Conservation (phyloP, 2,113 vertebrate species). For the Hydrochoerus hydrochaeris region DNA sequence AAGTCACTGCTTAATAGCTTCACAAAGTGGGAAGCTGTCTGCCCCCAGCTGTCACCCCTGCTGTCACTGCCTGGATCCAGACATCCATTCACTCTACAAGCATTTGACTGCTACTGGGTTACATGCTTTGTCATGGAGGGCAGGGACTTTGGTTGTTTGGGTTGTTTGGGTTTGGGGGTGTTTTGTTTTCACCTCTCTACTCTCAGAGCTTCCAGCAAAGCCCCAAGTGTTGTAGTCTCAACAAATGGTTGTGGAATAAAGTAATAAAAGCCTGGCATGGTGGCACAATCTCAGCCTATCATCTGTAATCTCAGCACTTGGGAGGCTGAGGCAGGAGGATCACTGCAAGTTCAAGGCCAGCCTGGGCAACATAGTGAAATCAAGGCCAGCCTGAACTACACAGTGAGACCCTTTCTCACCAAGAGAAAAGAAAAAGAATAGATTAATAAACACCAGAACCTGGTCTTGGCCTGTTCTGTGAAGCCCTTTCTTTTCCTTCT, state of each 20-base stretch:
- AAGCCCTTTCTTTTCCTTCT: background rate
- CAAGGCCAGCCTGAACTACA: background rate
- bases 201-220: background rate
- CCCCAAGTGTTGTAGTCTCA: background rate
- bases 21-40: background rate
- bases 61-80: conserved; percentile 51
- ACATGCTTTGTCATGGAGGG: background rate
- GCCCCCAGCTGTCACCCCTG: conserved; percentile 47
- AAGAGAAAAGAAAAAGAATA: background rate
- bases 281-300: background rate
- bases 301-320: background rate
- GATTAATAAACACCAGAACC: background rate
- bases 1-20: conserved; percentile 34
- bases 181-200: background rate
- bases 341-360: background rate
- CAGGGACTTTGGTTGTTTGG: background rate
- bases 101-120: background rate
- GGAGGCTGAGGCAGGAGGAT: background rate
- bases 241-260: background rate
- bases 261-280: background rate
- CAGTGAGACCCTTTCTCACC: background rate
- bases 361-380: background rate
- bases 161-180: background rate
- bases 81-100: background rate
- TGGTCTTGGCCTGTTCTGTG: background rate